Base-by-base conservation (phyloP, 2,888 invertebrate genomes). In the Mimachlamys varia region DNA sequence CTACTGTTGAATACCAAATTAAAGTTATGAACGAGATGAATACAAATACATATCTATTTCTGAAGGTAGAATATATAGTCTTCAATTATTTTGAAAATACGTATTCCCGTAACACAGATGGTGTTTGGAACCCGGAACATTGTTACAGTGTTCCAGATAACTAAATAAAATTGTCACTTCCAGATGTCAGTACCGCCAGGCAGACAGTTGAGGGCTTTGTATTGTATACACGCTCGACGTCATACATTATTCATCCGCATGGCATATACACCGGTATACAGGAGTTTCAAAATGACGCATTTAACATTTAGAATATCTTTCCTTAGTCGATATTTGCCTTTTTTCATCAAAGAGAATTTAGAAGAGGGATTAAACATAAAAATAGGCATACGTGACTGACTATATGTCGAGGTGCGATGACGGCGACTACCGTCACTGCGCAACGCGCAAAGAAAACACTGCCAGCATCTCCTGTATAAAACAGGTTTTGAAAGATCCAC, bases 211-310 rank as follows among this genome's bases (percentile, higher is more conserved):
- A 55, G n/a, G 53, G 12, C 49, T 22, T n/a, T 55, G 10, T 89
- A 89, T 55, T 27, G 22, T 55, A 33, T 38, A 55, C 89, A 89
- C 22, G 0, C 38, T 55, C 55, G 7, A 27, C 17, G 13, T 12
- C 13, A 76, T 76, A 33, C 76, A 76, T 76, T 13, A 76, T 76
- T 76, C 76, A 76, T 76, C 12, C 76, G 33, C 76, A 10, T 76
- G 76, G 5, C 27, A 76, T 33, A 76, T 76, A 76, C 76, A 76
- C 33, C 76, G 33, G 5, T 27, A 15, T 76, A 27, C 33, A 13
- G 27, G 76, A 76, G 33, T 76, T 76, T 76, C 76, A 76, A 76
- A 76, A 76, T 76, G 76, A 33, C 76, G 76, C 76, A 76, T 27
- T 76, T 76, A 22, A 33, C 27, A 76, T 76, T 76, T 27, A 17